Conservation (phyloP, 2,888 invertebrate genomes). For the Gymnocheta viridis region DNA sequence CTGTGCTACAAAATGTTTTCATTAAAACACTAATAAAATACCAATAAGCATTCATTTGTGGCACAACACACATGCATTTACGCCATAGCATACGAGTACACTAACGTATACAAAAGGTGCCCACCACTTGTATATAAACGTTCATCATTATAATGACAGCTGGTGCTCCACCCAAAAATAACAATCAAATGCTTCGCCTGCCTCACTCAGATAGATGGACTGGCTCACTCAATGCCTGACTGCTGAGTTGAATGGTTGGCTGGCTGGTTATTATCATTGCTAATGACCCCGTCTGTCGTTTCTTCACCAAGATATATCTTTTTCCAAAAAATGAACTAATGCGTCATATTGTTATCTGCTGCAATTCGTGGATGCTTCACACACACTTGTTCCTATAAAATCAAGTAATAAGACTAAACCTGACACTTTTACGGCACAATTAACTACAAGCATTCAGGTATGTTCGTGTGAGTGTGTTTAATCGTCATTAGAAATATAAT, state of each 20-base stretch:
- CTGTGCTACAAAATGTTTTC: constrained; percentile 66
- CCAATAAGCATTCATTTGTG: constrained; percentile 67
- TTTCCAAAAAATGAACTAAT: background rate
- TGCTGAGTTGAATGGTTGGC: constrained; percentile 6
- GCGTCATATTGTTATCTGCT: constrained; percentile 47
- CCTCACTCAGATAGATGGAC: constrained; percentile 8
- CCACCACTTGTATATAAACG: constrained; percentile 28
- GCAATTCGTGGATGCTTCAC: constrained; percentile 23
- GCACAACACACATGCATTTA: constrained; percentile 33
- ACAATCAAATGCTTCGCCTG: constrained; percentile 42
- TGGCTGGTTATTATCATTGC: constrained; percentile 38
- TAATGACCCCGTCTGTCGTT: constrained; percentile 16
- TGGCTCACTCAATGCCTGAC: constrained; percentile 1
- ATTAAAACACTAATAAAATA: constrained; percentile 70
- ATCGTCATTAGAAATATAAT: constrained; percentile 20
- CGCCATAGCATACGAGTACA: background rate
- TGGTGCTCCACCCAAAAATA: constrained; percentile 46
- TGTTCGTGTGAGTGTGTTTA: constrained; percentile 19
- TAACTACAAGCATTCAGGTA: constrained; percentile 52
- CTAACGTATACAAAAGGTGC: constrained; percentile 31
- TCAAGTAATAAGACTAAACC: constrained; percentile 48
- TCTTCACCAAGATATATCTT: background rate
- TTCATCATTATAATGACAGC: constrained; percentile 70
- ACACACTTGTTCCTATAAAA: background rate
- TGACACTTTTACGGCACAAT: constrained; percentile 70